phyloP scores from a whole-genome alignment of 2,113 vertebrate genomes.

The Crotalus helleri region DNA sequence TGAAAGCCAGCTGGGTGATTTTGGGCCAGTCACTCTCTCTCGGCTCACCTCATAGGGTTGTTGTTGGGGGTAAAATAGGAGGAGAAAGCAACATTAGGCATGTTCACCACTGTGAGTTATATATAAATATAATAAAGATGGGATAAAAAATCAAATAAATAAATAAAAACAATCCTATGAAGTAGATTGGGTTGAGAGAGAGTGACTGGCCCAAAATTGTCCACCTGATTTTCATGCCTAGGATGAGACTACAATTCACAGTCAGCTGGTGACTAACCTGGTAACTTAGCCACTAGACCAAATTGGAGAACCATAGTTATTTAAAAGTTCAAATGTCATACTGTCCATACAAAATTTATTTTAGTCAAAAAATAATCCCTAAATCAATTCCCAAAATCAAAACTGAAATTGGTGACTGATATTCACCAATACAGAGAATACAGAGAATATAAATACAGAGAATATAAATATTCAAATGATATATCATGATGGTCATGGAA shows the following conservation, averaged over 20 bases:
- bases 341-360: neutral
- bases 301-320: neutral
- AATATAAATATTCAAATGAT: neutral
- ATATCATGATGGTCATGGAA: neutral
- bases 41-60: neutral
- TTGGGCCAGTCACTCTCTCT: neutral
- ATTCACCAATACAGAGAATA: neutral
- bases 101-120: neutral
- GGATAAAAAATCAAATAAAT: neutral
- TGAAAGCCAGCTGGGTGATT: neutral
- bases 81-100: neutral
- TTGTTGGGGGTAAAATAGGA: neutral
- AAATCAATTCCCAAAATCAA: neutral
- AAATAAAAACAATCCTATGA: too few species aligned
- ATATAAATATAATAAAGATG: neutral
- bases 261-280: neutral
- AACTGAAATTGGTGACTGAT: neutral
- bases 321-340: neutral
- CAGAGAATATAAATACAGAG: too few species aligned
- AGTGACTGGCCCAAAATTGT: neutral
- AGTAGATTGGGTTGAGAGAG: too few species aligned
- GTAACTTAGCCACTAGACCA: neutral
- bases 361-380: neutral
- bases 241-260: neutral
- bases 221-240: neutral